phyloP scores from a whole-genome alignment of 2,888 invertebrate genomes.

The Meloe dianella region DNA sequence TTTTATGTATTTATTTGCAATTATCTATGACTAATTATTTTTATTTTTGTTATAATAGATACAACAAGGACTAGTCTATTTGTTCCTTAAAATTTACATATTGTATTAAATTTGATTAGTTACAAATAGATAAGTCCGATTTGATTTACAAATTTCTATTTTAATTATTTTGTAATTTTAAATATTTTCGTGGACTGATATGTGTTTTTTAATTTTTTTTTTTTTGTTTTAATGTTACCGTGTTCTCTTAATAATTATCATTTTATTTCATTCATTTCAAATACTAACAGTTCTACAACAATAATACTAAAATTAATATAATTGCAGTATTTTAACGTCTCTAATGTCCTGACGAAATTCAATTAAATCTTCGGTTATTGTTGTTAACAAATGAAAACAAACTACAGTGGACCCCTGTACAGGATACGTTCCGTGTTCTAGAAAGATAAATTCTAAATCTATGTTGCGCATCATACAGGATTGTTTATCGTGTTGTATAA shows the following conservation, averaged over 20 bases:
- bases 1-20: conserved; percentile 3
- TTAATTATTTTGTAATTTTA: conserved; percentile 20
- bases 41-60: background rate
- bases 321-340: background rate
- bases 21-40: conserved; percentile 1
- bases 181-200: conserved; percentile 34
- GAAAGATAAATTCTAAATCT: too few relatives aligned
- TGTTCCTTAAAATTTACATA: background rate
- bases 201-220: conserved; percentile 12
- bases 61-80: conserved; percentile 9
- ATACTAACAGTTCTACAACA: background rate
- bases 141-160: conserved; percentile 6
- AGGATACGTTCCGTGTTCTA: too few relatives aligned
- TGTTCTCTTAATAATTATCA: conserved; percentile 28
- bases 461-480: too few relatives aligned
- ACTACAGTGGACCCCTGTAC: too few relatives aligned
- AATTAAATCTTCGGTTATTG: too few relatives aligned
- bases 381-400: too few relatives aligned
- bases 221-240: conserved; percentile 32
- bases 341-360: too few relatives aligned
- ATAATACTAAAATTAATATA: conserved; percentile 5
- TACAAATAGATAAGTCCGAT: conserved; percentile 10
- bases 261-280: background rate
- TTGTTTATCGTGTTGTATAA: too few relatives aligned
- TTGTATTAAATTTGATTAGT: conserved; percentile 7